These are phyloP conservation scores for Uloborus plumipes DNA, from an alignment of 2,888 invertebrate species.

Conservation along the genomic window DNA sequence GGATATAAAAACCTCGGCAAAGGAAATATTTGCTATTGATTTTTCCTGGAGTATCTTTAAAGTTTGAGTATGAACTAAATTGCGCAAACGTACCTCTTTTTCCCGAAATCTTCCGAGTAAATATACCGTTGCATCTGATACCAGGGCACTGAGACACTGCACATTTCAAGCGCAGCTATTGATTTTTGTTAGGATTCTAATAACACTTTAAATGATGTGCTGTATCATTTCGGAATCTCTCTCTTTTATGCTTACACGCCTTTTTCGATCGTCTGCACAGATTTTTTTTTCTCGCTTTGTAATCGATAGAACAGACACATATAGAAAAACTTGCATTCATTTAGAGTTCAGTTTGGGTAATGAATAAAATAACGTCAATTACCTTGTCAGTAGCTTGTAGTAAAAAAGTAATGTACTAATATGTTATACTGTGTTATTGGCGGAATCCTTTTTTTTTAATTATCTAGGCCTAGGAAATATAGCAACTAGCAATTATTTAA, in stretches of 20 bases:
- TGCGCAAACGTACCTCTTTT: slow-evolving; percentile 23
- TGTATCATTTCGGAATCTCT: slow-evolving; percentile 28
- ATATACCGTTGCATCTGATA: slow-evolving; percentile 38
- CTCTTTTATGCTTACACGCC: neutral
- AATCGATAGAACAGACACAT: no score
- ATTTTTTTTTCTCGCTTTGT: no score
- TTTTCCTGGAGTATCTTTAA: slow-evolving; percentile 48
- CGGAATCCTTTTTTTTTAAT: no score
- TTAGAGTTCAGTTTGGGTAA: no score
- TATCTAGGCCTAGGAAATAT: no score
- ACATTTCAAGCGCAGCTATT: slow-evolving; percentile 18
- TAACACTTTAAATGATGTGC: slow-evolving; percentile 56
- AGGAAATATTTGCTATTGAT: slow-evolving; percentile 58
- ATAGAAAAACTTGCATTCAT: no score
- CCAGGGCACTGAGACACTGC: neutral
- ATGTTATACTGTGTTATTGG: no score
- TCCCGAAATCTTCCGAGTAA: slow-evolving; percentile 23
- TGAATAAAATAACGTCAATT: no score
- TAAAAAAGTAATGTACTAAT: no score
- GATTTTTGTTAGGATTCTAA: slow-evolving; percentile 58
- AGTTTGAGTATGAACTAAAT: slow-evolving; percentile 59
- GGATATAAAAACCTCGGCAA: neutral
- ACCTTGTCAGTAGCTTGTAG: no score
- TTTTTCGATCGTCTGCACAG: neutral
- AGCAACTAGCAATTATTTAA: no score